phyloP scores from a whole-genome alignment of 2,888 invertebrate genomes.

The Pheosia tremula region DNA sequence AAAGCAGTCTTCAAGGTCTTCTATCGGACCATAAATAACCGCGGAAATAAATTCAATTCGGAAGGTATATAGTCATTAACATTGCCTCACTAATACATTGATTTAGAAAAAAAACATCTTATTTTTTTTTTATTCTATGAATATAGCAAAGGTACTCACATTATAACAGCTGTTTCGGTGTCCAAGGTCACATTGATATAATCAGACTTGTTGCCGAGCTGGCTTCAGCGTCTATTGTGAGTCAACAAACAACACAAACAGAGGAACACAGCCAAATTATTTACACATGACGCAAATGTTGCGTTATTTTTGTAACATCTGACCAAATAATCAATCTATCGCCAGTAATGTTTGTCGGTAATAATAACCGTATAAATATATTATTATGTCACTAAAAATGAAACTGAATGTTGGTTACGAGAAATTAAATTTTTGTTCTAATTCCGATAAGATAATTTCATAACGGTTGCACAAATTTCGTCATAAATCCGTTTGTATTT shows the following conservation, averaged over 20 bases:
- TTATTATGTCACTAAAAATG: constrained; percentile 12
- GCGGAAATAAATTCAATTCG: too few species aligned
- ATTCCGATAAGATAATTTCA: constrained; percentile 46
- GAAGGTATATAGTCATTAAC: not conserved
- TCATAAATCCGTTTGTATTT: constrained; percentile 32
- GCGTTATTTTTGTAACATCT: constrained; percentile 60
- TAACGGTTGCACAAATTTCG: constrained; percentile 49
- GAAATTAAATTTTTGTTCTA: constrained; percentile 31
- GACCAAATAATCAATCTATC: constrained; percentile 51
- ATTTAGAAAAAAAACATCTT: not conserved
- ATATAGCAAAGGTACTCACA: constrained; percentile 48
- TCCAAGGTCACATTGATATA: constrained; percentile 66
- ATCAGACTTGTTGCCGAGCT: constrained; percentile 59
- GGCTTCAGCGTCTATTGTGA: constrained; percentile 56
- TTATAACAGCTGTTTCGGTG: constrained; percentile 69
- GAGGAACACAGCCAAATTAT: constrained; percentile 72
- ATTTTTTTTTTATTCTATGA: constrained; percentile 20
- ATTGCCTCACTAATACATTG: not conserved
- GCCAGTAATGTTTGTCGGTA: constrained; percentile 1
- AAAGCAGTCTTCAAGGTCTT: not conserved
- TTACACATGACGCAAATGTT: constrained; percentile 70
- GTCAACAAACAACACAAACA: constrained; percentile 68
- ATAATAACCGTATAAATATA: constrained; percentile 1
- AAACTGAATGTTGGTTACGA: constrained; percentile 19
- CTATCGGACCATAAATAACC: not conserved